Evolutionary conservation across 2,113 vertebrate genomes (phyloP).

Genomic region (Anhinga anhinga): DNA sequence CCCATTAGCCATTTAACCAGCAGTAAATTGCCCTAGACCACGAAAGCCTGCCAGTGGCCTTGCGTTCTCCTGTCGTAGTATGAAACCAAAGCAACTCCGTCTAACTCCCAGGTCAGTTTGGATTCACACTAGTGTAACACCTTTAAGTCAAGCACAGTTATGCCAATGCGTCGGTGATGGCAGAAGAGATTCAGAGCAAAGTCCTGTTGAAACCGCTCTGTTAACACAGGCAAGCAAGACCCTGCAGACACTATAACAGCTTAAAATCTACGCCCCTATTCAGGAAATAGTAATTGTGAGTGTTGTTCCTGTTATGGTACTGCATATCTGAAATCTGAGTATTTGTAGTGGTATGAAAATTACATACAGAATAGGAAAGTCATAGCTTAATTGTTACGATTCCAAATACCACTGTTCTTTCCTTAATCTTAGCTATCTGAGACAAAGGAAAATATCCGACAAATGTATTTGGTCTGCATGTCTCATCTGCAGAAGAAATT

Average conservation of each 20-base stretch:
- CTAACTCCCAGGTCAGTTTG: not conserved
- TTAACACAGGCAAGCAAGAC: not conserved
- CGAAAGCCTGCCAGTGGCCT: not conserved
- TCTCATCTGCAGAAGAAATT: conserved; percentile 6
- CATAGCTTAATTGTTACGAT: not conserved
- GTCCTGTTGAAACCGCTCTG: not conserved
- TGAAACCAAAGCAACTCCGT: not conserved
- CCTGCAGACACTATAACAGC: not conserved
- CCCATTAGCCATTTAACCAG: not conserved
- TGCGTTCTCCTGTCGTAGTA: not conserved
- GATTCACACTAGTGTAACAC: not conserved
- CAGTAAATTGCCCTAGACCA: not conserved
- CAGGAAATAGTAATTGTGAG: not conserved
- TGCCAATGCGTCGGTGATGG: rapidly evolving
- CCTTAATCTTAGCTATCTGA: not conserved
- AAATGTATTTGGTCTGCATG: not conserved
- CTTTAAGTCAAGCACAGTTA: not conserved
- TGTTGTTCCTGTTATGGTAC: not conserved
- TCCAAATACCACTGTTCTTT: not conserved
- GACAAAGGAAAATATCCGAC: not conserved
- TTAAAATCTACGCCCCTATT: not conserved
- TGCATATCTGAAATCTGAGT: not conserved
- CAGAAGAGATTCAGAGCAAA: not conserved
- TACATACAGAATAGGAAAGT: not conserved
- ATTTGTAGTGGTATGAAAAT: not conserved